Conservation (phyloP, 2,888 invertebrate genomes). For the Agrochola litura region DNA sequence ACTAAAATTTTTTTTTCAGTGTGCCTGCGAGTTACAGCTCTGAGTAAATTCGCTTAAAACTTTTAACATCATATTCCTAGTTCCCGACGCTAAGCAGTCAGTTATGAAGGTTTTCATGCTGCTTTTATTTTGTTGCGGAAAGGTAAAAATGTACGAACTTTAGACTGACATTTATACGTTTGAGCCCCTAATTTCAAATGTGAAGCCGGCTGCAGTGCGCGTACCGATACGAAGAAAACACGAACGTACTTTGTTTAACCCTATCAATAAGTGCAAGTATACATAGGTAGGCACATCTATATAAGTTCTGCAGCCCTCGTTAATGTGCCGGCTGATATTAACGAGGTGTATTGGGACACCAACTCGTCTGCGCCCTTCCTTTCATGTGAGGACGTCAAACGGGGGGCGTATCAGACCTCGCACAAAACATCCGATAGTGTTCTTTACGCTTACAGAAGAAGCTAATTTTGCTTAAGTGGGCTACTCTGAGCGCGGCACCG, state of each 20-base stretch:
- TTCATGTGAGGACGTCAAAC: constrained; percentile 85
- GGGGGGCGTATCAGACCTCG: constrained; percentile 82
- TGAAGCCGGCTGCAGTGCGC: constrained; percentile 19
- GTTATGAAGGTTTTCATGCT: constrained; percentile 14
- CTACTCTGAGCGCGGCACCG: constrained; percentile 81
- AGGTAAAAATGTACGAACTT: constrained; percentile 33
- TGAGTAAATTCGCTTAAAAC: constrained; percentile 38
- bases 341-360: constrained; percentile 79
- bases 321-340: constrained; percentile 66
- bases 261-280: constrained; percentile 48
- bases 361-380: constrained; percentile 74
- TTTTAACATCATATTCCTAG: constrained; percentile 31
- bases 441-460: constrained; percentile 88
- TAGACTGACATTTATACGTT: constrained; percentile 38
- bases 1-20: not conserved
- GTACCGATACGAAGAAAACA: constrained; percentile 15
- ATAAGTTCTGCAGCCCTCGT: constrained; percentile 46
- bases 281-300: constrained; percentile 3
- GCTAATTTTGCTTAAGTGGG: constrained; percentile 91
- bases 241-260: constrained; percentile 24
- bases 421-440: constrained; percentile 89
- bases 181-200: constrained; percentile 49
- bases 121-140: constrained; percentile 17
- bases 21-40: not conserved
- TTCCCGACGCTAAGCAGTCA: constrained; percentile 25